Base-by-base conservation (phyloP, 2,113 vertebrate species). In the Aegotheles bennettii region DNA sequence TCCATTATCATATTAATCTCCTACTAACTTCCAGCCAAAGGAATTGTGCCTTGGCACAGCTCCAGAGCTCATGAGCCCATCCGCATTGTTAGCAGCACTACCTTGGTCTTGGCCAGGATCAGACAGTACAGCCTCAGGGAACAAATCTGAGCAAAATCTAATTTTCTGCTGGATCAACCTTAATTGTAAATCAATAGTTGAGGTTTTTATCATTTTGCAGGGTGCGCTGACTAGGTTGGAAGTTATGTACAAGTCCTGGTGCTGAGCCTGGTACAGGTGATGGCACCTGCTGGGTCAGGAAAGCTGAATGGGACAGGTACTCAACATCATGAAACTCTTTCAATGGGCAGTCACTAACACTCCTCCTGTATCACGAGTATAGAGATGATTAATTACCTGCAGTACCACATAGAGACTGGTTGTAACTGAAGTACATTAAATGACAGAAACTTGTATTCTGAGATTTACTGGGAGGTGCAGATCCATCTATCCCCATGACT, bases 1-100 rank as follows among this genome's bases (percentile, higher is more conserved):
- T 68, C 88, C 88, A 87, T 94, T 87, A 95, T 9, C 68, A 53
- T 90, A 88, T 90, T 87, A 92, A 92, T 73, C 45, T 83, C 40
- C 40, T 78, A 38, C 40, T 51, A 50, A 25, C 9, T 84, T 89
- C 50, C 80, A 95, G 92, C 11, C 85, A 81, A 75, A 70, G 80
- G 47, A 73, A 9, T 25, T 51, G 82, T 69, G 40, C 40, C 61
- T 26, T 90, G 92, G 83, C 83, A 40, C 73, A 60, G 59, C 31
- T 84, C 24, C 63, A 60, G 78, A 21, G 73, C 48, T 70, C 36
- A 43, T 11, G 47, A 74, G 71, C 88, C 87, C 59, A 3, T 50
- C 82, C 65, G 7, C 2, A 1, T 23, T 74, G 64, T 51, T 76
- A 88, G 50, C 81, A 88, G 70, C 2, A 0, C 48, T 51, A 10